Evolutionary conservation across 2,797 vertebrate genomes (phyloP).

Genomic region (Chelon auratus): DNA sequence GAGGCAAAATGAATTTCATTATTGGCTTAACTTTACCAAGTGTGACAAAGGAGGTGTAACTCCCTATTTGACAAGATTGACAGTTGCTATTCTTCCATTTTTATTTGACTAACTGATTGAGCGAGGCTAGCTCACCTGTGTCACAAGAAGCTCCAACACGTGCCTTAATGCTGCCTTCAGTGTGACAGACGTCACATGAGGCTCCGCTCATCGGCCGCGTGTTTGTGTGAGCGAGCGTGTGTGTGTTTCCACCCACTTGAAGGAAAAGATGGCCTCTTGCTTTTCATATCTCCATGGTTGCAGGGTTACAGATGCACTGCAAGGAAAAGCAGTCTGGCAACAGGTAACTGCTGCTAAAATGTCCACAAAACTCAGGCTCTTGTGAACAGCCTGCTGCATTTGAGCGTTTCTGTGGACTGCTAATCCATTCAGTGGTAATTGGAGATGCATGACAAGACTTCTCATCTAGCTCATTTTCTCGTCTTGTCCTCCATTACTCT

Average conservation of each 20-base stretch:
- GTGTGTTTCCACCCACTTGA: slow-evolving; percentile 68
- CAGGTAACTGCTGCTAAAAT: slow-evolving; percentile 68
- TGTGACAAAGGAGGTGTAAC: slow-evolving; percentile 26
- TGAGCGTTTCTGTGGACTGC: slow-evolving; percentile 9
- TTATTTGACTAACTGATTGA: slow-evolving; percentile 28
- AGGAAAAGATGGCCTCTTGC: slow-evolving; percentile 65
- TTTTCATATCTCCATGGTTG: slow-evolving; percentile 79
- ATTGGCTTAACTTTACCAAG: slow-evolving; percentile 32
- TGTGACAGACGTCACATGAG: slow-evolving; percentile 68
- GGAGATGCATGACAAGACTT: slow-evolving; percentile 35
- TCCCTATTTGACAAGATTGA: slow-evolving; percentile 28
- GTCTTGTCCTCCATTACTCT: slow-evolving; percentile 1
- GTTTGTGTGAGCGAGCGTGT: slow-evolving; percentile 40
- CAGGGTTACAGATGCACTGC: slow-evolving; percentile 67
- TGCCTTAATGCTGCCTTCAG: slow-evolving; percentile 54
- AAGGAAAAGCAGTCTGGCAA: slow-evolving; percentile 65
- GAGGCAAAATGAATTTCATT: slow-evolving; percentile 42
- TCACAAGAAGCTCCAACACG: slow-evolving; percentile 38
- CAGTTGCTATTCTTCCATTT: slow-evolving; percentile 24
- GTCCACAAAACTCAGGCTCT: slow-evolving; percentile 30
- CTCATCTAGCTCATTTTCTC: slow-evolving; percentile 22
- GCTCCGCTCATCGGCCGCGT: slow-evolving; percentile 41
- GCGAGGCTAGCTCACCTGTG: slow-evolving; percentile 43
- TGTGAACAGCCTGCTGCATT: slow-evolving; percentile 34
- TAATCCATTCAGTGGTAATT: slow-evolving; percentile 57